phyloP scores from a whole-genome alignment of 2,113 vertebrate species.

The Sturnus vulgaris region DNA sequence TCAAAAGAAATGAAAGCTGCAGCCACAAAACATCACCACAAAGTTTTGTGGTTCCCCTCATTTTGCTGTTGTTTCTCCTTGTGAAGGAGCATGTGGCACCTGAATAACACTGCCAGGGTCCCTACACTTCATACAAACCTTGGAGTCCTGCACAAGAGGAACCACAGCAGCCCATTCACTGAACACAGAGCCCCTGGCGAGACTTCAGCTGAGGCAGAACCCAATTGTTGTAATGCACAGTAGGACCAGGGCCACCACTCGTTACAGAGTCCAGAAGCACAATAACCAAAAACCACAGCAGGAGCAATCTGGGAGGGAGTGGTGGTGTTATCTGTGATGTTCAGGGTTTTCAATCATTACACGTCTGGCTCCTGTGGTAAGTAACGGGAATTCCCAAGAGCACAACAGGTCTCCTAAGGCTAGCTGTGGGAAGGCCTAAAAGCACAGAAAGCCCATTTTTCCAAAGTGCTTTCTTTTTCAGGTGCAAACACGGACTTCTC shows the following conservation, averaged over 20 bases:
- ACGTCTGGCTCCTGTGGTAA: background rate
- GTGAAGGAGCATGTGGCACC: accelerated
- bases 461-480: background rate
- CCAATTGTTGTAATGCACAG: accelerated
- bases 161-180: background rate
- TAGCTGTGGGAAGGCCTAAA: background rate
- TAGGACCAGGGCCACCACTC: background rate
- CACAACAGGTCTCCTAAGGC: background rate
- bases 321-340: background rate
- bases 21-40: background rate
- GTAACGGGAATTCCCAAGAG: background rate
- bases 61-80: background rate
- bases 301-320: background rate
- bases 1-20: background rate
- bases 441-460: background rate
- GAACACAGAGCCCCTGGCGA: background rate
- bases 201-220: background rate
- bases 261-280: background rate
- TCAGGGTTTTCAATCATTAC: background rate
- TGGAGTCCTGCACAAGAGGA: accelerated
- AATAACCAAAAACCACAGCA: background rate
- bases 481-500: background rate
- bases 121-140: background rate
- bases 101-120: background rate
- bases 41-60: background rate